phyloP scores from a whole-genome alignment of 2,797 vertebrate genomes.

The Echiichthys vipera region DNA sequence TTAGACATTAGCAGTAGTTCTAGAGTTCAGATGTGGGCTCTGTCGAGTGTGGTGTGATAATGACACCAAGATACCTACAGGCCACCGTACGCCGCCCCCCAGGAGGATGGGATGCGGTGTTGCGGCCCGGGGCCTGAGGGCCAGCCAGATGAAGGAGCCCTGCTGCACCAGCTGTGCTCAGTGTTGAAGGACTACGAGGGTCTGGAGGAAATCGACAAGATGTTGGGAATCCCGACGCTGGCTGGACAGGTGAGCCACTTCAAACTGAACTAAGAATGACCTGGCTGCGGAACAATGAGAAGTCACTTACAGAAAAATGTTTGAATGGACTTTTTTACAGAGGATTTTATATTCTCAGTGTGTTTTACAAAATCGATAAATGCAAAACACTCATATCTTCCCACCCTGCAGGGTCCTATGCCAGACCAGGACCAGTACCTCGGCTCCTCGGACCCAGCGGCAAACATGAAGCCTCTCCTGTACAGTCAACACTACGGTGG shows the following conservation, averaged over 20 bases:
- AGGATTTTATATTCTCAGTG: not conserved
- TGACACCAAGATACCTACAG: conserved; percentile 66
- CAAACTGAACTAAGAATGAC: too few species aligned
- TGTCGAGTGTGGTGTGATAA: not conserved
- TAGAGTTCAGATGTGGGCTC: not conserved
- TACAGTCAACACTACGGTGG: conserved; percentile 89
- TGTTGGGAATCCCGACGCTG: conserved; percentile 94
- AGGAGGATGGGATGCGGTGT: conserved; percentile 90
- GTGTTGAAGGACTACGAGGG: conserved; percentile 95
- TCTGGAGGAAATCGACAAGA: conserved; percentile 96
- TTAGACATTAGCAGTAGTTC: not conserved
- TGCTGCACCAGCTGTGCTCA: conserved; percentile 94
- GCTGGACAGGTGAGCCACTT: conserved; percentile 90
- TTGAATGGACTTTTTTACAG: too few species aligned
- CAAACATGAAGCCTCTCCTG: conserved; percentile 89
- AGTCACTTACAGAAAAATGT: not conserved
- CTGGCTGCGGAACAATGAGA: not conserved
- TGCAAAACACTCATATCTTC: not conserved
- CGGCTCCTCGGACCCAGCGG: conserved; percentile 84
- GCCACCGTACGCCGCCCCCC: conserved; percentile 87
- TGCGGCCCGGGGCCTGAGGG: conserved; percentile 86
- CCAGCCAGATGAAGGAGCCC: conserved; percentile 92
- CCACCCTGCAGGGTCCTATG: conserved; percentile 82
- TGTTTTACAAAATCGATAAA: not conserved
- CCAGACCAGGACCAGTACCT: conserved; percentile 91